Evolutionary conservation across 2,113 vertebrate genomes (phyloP).

Genomic region (Dolichallabes microphthalmus): DNA sequence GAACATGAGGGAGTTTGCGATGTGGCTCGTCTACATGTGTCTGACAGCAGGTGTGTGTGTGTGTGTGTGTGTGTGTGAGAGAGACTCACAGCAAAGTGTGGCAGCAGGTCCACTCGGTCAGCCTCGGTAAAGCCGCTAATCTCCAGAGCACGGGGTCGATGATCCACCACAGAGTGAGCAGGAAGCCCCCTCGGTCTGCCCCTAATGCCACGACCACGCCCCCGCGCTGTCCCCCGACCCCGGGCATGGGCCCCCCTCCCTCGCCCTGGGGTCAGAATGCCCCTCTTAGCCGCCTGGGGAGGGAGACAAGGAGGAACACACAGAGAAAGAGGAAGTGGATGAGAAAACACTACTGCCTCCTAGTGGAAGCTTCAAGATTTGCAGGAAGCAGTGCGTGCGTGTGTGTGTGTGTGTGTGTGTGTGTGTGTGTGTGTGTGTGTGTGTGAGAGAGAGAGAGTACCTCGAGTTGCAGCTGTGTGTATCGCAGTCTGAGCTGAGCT

Average conservation of each 20-base stretch:
- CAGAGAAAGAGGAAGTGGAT: background rate
- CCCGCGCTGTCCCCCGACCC: constrained; percentile 78
- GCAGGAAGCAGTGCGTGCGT: background rate
- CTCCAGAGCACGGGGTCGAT: constrained; percentile 87
- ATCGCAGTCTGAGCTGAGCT: constrained; percentile 87
- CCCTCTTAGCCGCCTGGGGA: constrained; percentile 88
- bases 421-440: too few relatives aligned
- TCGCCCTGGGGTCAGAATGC: constrained; percentile 84
- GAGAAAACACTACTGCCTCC: constrained; percentile 19
- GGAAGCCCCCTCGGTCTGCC: constrained; percentile 81
- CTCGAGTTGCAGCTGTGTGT: constrained; percentile 92
- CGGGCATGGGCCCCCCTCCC: constrained; percentile 80
- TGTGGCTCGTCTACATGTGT: too few relatives aligned
- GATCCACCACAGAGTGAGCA: constrained; percentile 85
- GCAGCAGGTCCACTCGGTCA: constrained; percentile 87
- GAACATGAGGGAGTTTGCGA: background rate
- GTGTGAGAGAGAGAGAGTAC: constrained; percentile 62
- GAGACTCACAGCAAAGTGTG: constrained; percentile 93
- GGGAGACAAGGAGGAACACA: background rate
- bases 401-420: background rate
- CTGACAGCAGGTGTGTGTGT: background rate
- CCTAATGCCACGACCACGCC: constrained; percentile 80
- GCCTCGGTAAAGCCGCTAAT: constrained; percentile 86
- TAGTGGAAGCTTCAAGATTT: background rate
- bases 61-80: constrained; percentile 17